Conservation (phyloP, 2,797 vertebrate genomes). For the Catostomus latipinnis region DNA sequence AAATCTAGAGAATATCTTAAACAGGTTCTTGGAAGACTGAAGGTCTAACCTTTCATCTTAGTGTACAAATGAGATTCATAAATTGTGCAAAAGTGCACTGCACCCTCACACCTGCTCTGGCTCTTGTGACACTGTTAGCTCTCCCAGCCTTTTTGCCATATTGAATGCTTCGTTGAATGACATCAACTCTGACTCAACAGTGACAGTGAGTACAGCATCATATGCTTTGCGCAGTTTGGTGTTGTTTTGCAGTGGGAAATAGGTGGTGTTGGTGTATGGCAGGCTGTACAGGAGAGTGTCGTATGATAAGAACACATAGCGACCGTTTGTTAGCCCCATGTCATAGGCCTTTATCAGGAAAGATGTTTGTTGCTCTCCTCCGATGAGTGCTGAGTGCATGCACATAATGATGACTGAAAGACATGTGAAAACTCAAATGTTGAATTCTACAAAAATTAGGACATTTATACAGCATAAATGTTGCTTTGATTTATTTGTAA, state of each 20-base stretch:
- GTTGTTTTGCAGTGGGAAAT: constrained; percentile 79
- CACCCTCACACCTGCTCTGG: constrained; percentile 78
- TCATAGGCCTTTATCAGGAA: constrained; percentile 86
- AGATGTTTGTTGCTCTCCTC: constrained; percentile 83
- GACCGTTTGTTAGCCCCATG: constrained; percentile 88
- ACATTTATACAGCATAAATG: not conserved
- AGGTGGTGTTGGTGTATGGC: constrained; percentile 83
- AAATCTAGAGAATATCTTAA: too few species aligned
- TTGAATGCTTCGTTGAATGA: constrained; percentile 86
- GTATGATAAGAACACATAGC: constrained; percentile 89
- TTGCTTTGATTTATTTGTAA: too few species aligned
- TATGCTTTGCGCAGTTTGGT: constrained; percentile 85
- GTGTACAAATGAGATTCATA: not conserved
- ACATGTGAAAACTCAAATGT: constrained; percentile 34
- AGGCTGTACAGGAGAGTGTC: constrained; percentile 91
- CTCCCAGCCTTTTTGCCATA: constrained; percentile 75
- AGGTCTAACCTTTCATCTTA: not conserved
- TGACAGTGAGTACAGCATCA: constrained; percentile 90
- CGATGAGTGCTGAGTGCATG: constrained; percentile 89
- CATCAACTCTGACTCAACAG: constrained; percentile 84
- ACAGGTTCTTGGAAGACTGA: too few species aligned
- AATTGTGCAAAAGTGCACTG: not conserved
- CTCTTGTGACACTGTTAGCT: constrained; percentile 74
- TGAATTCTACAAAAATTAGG: not conserved
- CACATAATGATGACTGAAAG: constrained; percentile 91